A percentile compares a stretch with the other conserved stretches of the same genome.
phyloP scores from a whole-genome alignment of 1,140 invertebrate species.

The Dolichoris vasculosae region DNA sequence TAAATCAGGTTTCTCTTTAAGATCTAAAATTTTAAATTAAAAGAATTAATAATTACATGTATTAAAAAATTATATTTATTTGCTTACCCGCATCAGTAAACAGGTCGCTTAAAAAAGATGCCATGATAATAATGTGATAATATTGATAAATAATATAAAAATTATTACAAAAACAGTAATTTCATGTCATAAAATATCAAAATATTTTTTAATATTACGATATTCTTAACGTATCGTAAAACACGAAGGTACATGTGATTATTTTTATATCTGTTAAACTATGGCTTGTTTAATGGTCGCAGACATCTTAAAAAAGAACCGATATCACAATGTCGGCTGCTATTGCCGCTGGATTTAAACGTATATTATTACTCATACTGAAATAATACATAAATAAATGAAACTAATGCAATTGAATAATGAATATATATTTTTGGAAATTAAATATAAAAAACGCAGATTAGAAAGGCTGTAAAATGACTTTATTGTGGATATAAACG shows the following conservation, averaged over 20 bases:
- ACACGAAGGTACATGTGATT: neutral
- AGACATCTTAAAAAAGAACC: neutral
- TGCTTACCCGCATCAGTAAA: slow-evolving; percentile 61
- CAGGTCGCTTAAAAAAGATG: slow-evolving; percentile 64
- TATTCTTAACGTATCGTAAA: too few species aligned
- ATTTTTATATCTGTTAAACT: neutral
- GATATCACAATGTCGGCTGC: neutral
- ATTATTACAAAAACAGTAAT: neutral
- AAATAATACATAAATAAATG: too few species aligned
- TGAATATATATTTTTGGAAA: too few species aligned
- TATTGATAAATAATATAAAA: neutral
- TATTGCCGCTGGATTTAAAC: neutral
- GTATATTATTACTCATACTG: neutral
- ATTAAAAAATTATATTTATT: neutral
- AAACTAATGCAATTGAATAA: too few species aligned
- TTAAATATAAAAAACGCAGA: too few species aligned
- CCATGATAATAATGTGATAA: slow-evolving; percentile 53
- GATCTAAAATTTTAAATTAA: slow-evolving; percentile 54
- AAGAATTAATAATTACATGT: neutral
- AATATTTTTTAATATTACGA: too few species aligned
- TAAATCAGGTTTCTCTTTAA: slow-evolving; percentile 64
- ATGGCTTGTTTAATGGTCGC: neutral
- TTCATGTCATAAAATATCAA: neutral
- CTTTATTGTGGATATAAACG: too few species aligned
- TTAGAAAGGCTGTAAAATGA: too few species aligned